A percentile compares a stretch with the other conserved stretches of the same genome.
phyloP scores from a whole-genome alignment of 2,888 invertebrate genomes.

The Crocallis elinguaria region DNA sequence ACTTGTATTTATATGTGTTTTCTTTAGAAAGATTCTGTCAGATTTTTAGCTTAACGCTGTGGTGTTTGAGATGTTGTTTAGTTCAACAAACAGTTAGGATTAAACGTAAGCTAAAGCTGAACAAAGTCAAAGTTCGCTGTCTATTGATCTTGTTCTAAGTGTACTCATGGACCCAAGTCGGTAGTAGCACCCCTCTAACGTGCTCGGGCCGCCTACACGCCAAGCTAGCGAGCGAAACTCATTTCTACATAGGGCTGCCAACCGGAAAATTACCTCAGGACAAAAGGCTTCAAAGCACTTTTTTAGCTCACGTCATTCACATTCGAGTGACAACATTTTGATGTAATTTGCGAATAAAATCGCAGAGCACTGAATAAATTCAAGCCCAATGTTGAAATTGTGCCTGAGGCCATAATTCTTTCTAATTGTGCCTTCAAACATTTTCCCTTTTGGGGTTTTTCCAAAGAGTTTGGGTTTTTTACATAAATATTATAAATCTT shows the following conservation, averaged over 20 bases:
- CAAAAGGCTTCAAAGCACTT: conserved; percentile 37
- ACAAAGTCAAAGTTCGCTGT: too few species aligned
- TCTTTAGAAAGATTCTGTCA: too few species aligned
- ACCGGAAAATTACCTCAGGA: conserved; percentile 47
- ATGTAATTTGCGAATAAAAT: conserved; percentile 27
- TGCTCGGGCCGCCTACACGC: conserved; percentile 19
- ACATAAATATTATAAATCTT: too few species aligned
- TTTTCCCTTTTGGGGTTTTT: not conserved
- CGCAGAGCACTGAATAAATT: conserved; percentile 11
- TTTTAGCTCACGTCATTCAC: conserved; percentile 29
- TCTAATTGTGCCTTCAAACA: not conserved
- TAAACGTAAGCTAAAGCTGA: too few species aligned
- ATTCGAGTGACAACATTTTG: conserved; percentile 25
- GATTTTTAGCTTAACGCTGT: too few species aligned
- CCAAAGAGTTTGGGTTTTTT: too few species aligned
- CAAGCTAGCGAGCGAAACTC: conserved; percentile 36
- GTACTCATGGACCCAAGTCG: not conserved
- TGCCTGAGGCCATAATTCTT: not conserved
- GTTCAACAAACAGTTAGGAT: too few species aligned
- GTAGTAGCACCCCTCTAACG: conserved; percentile 15
- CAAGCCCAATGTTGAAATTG: not conserved
- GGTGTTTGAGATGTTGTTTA: too few species aligned
- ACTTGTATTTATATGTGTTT: too few species aligned
- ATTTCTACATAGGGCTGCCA: conserved; percentile 46
- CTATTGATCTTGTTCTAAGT: too few species aligned